A percentile compares a stretch with the other conserved stretches of the same genome.
phyloP scores from a whole-genome alignment of 1,140 invertebrate species.

The Hermetia illucens region DNA sequence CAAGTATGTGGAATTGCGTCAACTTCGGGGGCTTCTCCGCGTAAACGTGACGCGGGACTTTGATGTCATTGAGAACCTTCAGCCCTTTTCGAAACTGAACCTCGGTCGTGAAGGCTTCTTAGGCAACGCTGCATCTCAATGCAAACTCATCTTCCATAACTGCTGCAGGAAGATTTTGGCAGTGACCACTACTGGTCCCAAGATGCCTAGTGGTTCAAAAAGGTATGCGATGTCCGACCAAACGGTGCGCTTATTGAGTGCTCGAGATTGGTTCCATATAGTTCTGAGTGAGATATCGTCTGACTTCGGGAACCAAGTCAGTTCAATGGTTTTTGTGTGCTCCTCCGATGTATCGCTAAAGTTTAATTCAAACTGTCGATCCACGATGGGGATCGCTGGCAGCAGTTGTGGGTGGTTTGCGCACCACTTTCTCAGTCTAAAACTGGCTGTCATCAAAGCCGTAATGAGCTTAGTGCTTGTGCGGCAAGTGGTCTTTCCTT shows the following conservation, averaged over 20 bases:
- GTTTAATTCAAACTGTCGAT: background rate
- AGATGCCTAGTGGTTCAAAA: slow-evolving; percentile 33
- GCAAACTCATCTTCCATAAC: slow-evolving; percentile 22
- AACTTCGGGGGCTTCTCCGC: too few relatives aligned
- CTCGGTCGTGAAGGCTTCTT: too few relatives aligned
- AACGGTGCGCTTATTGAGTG: slow-evolving; percentile 12
- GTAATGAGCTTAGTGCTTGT: slow-evolving; percentile 12
- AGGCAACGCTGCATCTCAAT: slow-evolving; percentile 26
- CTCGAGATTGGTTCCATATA: too few relatives aligned
- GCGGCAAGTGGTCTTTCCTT: slow-evolving; percentile 13
- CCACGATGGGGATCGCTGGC: background rate
- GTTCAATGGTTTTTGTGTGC: slow-evolving; percentile 16
- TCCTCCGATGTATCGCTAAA: background rate
- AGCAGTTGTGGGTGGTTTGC: slow-evolving; percentile 1
- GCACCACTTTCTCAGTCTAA: slow-evolving; percentile 4
- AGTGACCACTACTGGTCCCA: slow-evolving; percentile 22
- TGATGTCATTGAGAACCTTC: too few relatives aligned
- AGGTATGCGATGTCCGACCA: slow-evolving; percentile 14
- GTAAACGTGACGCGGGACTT: too few relatives aligned
- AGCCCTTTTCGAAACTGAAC: too few relatives aligned
- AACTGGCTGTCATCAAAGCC: slow-evolving; percentile 26
- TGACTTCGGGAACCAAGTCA: slow-evolving; percentile 16
- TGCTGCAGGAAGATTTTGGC: slow-evolving; percentile 31
- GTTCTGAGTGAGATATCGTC: slow-evolving; percentile 14
- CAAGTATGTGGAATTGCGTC: too few relatives aligned